These are phyloP conservation scores for Leptinotarsa lineolata DNA, from an alignment of 1,140 invertebrate species.

Conservation along the genomic window DNA sequence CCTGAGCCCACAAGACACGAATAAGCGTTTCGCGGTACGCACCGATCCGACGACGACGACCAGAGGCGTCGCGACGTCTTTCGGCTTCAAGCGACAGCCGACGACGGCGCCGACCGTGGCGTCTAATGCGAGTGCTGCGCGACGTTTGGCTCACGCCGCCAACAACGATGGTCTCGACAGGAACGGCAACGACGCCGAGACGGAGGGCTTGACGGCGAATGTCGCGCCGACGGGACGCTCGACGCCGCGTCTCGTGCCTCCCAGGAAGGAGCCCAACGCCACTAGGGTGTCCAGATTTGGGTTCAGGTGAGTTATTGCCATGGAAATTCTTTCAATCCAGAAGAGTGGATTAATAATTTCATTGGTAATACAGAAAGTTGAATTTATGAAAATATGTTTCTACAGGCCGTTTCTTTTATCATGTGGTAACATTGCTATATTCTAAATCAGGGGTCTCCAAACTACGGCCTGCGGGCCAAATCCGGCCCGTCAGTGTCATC, in stretches of 20 bases:
- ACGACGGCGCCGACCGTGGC: constrained; percentile 60
- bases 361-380: no score
- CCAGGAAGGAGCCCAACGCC: constrained; percentile 59
- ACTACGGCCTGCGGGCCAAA: no score
- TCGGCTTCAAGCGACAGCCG: constrained; percentile 68
- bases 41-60: constrained; percentile 41
- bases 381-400: no score
- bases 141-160: constrained; percentile 42
- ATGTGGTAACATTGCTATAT: no score
- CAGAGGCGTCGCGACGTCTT: constrained; percentile 70
- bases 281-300: constrained; percentile 60
- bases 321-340: not conserved
- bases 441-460: no score
- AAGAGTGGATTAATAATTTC: no score
- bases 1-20: constrained; percentile 16
- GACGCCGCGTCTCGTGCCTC: constrained; percentile 59
- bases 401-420: no score
- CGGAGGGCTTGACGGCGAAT: constrained; percentile 40
- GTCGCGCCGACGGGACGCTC: constrained; percentile 56
- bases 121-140: constrained; percentile 51
- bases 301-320: constrained; percentile 54
- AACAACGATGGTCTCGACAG: constrained; percentile 40
- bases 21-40: not conserved
- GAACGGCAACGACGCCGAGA: constrained; percentile 41
- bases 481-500: no score